These are phyloP conservation scores for Argyresthia goedartella DNA, from an alignment of 2,888 invertebrate species.

Conservation along the genomic window DNA sequence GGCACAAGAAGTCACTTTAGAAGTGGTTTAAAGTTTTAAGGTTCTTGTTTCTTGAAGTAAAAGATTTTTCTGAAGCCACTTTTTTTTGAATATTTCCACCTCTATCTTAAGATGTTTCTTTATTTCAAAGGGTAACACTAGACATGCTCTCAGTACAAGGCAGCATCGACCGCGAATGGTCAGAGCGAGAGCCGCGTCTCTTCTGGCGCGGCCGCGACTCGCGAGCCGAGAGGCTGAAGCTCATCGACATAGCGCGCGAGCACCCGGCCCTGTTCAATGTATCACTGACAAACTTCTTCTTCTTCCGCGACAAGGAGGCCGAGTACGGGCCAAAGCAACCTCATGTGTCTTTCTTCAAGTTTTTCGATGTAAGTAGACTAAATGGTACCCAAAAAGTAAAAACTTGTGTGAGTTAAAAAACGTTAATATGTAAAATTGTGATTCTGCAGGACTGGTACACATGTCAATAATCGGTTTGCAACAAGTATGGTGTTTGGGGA, in stretches of 20 bases:
- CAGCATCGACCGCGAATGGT: constrained; percentile 79
- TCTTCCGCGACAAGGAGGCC: constrained; percentile 86
- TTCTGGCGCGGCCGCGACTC: constrained; percentile 97
- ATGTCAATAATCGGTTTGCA: no score
- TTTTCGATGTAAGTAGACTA: constrained; percentile 84
- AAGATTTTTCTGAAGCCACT: no score
- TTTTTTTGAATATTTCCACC: no score
- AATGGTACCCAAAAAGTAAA: not conserved
- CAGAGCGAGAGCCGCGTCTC: constrained; percentile 77
- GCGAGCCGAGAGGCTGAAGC: constrained; percentile 83
- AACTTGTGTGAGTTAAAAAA: no score
- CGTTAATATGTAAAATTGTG: no score
- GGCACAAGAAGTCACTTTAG: no score
- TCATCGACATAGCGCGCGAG: constrained; percentile 81
- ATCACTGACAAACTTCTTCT: constrained; percentile 96
- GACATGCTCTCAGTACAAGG: constrained; percentile 94
- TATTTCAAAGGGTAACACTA: constrained; percentile 80
- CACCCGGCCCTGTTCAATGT: constrained; percentile 87
- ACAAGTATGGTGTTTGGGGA: no score
- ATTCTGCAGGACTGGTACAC: no score
- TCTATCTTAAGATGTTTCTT: no score
- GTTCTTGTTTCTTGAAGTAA: no score
- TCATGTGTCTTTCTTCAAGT: constrained; percentile 91
- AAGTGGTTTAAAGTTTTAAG: no score
- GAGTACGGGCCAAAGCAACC: constrained; percentile 89